These are phyloP conservation scores for Peromyscus eremicus DNA, from an alignment of 2,797 vertebrate species.

Conservation along the genomic window DNA sequence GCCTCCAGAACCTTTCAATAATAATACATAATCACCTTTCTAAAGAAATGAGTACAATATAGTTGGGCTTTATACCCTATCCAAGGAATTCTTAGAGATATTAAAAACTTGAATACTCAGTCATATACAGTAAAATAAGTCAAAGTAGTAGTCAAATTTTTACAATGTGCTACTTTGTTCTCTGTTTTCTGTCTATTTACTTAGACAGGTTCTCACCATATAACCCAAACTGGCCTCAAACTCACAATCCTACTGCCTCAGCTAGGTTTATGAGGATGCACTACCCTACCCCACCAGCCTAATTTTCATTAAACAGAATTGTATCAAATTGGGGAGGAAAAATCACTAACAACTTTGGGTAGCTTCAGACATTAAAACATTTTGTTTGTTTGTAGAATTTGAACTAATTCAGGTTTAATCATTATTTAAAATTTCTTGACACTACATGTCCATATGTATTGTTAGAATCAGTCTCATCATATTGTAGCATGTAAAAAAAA, in stretches of 20 bases:
- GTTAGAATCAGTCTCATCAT: background rate
- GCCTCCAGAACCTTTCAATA: constrained; percentile 17
- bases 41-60: background rate
- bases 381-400: constrained; percentile 35
- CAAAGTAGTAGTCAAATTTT: background rate
- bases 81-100: constrained; percentile 36
- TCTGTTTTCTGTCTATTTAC: background rate
- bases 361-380: constrained; percentile 45
- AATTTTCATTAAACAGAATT: background rate
- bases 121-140: background rate
- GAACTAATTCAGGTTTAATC: constrained; percentile 48
- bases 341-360: constrained; percentile 32
- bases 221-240: background rate
- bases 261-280: background rate
- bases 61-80: background rate
- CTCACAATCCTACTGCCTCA: background rate
- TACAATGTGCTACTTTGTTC: constrained; percentile 16
- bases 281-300: background rate
- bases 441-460: constrained; percentile 4
- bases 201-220: background rate
- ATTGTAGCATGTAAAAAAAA: constrained; percentile 2
- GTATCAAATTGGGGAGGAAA: constrained; percentile 24
- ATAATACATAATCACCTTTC: constrained; percentile 45
- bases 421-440: constrained; percentile 44
- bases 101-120: constrained; percentile 37